Conservation (phyloP, 2,888 invertebrate genomes). For the Schrankia costaestrigalis region DNA sequence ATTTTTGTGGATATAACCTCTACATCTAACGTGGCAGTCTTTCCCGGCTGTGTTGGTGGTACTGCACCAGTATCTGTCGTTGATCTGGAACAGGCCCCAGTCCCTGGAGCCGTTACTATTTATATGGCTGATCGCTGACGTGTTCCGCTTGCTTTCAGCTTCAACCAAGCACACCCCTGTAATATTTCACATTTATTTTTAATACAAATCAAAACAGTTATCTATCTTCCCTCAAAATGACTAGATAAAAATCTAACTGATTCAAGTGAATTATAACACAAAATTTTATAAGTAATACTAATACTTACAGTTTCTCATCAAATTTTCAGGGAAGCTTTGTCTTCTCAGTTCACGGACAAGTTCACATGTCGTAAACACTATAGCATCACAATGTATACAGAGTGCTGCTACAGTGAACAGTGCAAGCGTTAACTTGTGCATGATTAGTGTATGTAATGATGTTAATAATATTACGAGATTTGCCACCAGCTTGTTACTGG, state of each 20-base stretch:
- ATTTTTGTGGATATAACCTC: slow-evolving; percentile 21
- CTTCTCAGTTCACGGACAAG: slow-evolving; percentile 38
- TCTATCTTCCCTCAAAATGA: too few species aligned
- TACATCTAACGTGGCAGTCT: slow-evolving; percentile 59
- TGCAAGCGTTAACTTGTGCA: not conserved
- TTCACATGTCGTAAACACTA: slow-evolving; percentile 37
- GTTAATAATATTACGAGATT: not conserved
- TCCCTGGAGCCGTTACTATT: slow-evolving; percentile 75
- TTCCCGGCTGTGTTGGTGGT: slow-evolving; percentile 45
- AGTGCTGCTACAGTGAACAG: slow-evolving; percentile 4
- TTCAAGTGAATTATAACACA: not conserved
- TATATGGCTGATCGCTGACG: slow-evolving; percentile 53
- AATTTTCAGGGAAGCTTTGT: slow-evolving; percentile 43
- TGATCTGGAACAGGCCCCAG: slow-evolving; percentile 76
- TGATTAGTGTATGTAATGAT: not conserved
- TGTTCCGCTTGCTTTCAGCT: slow-evolving; percentile 69
- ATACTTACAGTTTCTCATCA: slow-evolving; percentile 47
- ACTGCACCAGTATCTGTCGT: slow-evolving; percentile 68
- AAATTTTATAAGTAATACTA: too few species aligned
- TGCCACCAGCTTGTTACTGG: not conserved
- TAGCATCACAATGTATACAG: slow-evolving; percentile 18
- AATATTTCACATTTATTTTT: too few species aligned
- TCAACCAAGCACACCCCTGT: slow-evolving; percentile 77
- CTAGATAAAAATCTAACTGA: too few species aligned
- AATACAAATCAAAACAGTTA: too few species aligned